A percentile compares a stretch with the other conserved stretches of the same genome.
Conservation (phyloP, 2,113 vertebrate species). For the Bostrychus sinensis region DNA sequence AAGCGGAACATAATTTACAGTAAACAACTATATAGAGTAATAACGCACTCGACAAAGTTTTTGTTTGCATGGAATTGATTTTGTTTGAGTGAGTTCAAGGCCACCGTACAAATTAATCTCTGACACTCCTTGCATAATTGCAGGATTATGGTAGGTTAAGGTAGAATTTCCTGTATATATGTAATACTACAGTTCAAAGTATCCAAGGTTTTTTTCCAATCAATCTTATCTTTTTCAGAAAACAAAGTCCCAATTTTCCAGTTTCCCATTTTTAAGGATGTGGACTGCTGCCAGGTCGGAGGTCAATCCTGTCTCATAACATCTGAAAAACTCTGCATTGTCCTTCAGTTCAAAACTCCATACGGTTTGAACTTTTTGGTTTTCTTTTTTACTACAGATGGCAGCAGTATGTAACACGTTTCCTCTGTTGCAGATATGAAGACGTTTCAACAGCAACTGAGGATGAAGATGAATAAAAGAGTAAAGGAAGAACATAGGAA, state of each 20-base stretch:
- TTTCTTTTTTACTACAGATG: neutral
- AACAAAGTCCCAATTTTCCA: slow-evolving; percentile 78
- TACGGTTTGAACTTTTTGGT: slow-evolving; percentile 71
- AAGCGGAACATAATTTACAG: too few species aligned
- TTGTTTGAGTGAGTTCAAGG: too few species aligned
- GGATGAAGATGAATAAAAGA: fast-evolving
- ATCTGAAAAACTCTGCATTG: slow-evolving; percentile 68
- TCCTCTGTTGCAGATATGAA: slow-evolving; percentile 36
- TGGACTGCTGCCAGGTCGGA: slow-evolving; percentile 79
- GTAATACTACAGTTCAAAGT: too few species aligned
- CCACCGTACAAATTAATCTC: too few species aligned
- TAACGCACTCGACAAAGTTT: too few species aligned
- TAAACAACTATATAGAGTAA: too few species aligned
- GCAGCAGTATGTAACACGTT: neutral
- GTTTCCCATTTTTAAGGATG: slow-evolving; percentile 74
- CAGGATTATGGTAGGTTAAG: too few species aligned
- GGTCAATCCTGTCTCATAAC: slow-evolving; percentile 82
- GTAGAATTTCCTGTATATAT: too few species aligned
- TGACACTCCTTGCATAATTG: too few species aligned
- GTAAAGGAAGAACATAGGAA: neutral
- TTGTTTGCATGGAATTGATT: too few species aligned
- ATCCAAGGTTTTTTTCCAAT: too few species aligned
- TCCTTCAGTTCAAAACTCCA: slow-evolving; percentile 78
- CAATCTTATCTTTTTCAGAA: slow-evolving; percentile 55
- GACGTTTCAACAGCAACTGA: slow-evolving; percentile 36